These are phyloP conservation scores for Fratercula arctica DNA, from an alignment of 2,797 vertebrate genomes.

Conservation along the genomic window DNA sequence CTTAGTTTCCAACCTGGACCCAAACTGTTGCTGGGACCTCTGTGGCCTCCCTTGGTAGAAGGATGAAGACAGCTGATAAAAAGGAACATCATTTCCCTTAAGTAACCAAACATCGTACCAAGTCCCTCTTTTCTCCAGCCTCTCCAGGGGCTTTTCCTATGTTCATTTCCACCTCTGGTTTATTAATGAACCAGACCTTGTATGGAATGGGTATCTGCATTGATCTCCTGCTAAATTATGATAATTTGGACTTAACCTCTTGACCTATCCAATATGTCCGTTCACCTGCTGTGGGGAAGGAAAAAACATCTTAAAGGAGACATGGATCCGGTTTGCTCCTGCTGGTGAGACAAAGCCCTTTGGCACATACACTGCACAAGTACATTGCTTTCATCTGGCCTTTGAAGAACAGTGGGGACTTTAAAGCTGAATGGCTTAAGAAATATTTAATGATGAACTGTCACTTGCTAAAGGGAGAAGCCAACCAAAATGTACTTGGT, in stretches of 20 bases:
- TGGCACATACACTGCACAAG: neutral
- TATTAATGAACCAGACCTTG: neutral
- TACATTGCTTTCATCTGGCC: neutral
- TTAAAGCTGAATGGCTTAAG: neutral
- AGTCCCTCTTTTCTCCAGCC: neutral
- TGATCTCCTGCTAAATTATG: neutral
- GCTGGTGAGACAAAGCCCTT: neutral
- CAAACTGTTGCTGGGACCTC: neutral
- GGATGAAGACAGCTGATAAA: neutral
- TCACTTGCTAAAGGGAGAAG: neutral
- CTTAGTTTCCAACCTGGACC: neutral
- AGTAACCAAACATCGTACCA: neutral
- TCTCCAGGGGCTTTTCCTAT: neutral
- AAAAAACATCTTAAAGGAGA: neutral
- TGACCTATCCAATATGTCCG: neutral
- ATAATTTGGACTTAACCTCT: neutral
- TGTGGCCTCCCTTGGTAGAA: neutral
- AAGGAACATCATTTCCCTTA: neutral
- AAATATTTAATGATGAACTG: neutral
- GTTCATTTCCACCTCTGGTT: neutral
- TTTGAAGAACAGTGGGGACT: slow-evolving; percentile 3
- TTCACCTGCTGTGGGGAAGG: neutral
- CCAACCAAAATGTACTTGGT: neutral
- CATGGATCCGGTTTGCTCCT: neutral
- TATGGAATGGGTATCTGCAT: neutral